Conservation (phyloP, 2,797 vertebrate species). For the Melanotaenia trifasciata region DNA sequence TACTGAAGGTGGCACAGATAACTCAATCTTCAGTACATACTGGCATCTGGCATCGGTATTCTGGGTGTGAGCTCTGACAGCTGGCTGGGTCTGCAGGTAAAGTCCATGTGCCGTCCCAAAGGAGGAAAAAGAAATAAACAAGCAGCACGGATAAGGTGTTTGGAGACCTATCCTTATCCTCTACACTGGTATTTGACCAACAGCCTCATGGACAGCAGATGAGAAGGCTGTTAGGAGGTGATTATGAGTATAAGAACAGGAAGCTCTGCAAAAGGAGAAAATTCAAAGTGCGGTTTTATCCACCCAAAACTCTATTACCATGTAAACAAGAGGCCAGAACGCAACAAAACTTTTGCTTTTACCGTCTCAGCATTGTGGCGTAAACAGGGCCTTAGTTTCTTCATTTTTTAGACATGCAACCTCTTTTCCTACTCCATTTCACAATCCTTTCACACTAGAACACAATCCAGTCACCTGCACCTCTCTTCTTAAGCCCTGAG, state of each 20-base stretch:
- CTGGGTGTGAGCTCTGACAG: constrained; percentile 27
- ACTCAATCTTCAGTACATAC: constrained; percentile 2
- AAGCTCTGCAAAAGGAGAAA: constrained; percentile 6
- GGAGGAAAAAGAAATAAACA: constrained; percentile 30
- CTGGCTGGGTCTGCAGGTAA: constrained; percentile 31
- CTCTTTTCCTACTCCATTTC: constrained; percentile 3
- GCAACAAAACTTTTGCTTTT: too few relatives aligned
- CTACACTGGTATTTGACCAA: constrained; percentile 33
- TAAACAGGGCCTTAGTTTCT: not conserved
- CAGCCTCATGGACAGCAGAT: constrained; percentile 28
- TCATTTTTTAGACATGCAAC: not conserved
- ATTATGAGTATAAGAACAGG: constrained; percentile 9
- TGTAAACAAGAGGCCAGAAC: too few relatives aligned
- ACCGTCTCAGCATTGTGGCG: too few relatives aligned
- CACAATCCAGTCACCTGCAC: constrained; percentile 32
- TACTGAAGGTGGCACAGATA: constrained; percentile 9
- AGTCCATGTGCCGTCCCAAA: constrained; percentile 22
- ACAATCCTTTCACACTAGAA: constrained; percentile 1
- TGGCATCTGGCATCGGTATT: constrained; percentile 38
- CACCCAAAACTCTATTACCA: too few relatives aligned
- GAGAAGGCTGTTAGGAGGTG: constrained; percentile 28
- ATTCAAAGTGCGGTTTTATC: too few relatives aligned
- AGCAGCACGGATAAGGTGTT: constrained; percentile 13
- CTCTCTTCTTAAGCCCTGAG: constrained; percentile 48
- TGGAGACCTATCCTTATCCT: constrained; percentile 40